Conservation (phyloP, 2,113 vertebrate species). For the Hippoglossus stenolepis region DNA sequence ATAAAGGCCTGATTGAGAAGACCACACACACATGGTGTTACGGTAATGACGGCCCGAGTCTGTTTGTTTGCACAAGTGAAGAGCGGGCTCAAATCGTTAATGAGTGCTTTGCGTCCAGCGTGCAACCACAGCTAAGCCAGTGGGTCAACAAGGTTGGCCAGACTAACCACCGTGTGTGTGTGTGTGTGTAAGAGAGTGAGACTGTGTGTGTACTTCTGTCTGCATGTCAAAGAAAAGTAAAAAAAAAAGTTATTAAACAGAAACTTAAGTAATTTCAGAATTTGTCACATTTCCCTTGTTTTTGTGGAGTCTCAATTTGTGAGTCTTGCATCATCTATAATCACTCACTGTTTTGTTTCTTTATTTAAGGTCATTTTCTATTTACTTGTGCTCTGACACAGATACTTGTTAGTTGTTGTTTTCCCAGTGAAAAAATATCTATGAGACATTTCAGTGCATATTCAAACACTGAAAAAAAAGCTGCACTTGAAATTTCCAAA, state of each 20-base stretch:
- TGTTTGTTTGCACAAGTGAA: conserved; percentile 82
- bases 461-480: conserved; percentile 60
- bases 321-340: conserved; percentile 47
- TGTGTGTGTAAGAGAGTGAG: conserved; percentile 16
- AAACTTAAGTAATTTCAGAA: conserved; percentile 27
- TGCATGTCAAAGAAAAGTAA: conserved; percentile 28
- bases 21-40: conserved; percentile 77
- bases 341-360: conserved; percentile 15
- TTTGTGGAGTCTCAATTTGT: conserved; percentile 3
- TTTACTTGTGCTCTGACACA: conserved; percentile 52
- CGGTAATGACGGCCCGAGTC: conserved; percentile 71
- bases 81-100: conserved; percentile 80
- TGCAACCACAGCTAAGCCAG: conserved; percentile 81
- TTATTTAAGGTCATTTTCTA: conserved; percentile 42
- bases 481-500: conserved; percentile 78
- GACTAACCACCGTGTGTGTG: conserved; percentile 67
- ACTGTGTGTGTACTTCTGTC: conserved; percentile 26
- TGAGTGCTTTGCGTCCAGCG: conserved; percentile 81
- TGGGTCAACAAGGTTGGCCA: conserved; percentile 79
- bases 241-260: not conserved
- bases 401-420: conserved; percentile 40
- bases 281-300: conserved; percentile 34
- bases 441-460: conserved; percentile 55
- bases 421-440: conserved; percentile 36
- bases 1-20: conserved; percentile 74